Evolutionary conservation across 2,888 invertebrate genomes (phyloP).

Genomic region (Acleris cristana): DNA sequence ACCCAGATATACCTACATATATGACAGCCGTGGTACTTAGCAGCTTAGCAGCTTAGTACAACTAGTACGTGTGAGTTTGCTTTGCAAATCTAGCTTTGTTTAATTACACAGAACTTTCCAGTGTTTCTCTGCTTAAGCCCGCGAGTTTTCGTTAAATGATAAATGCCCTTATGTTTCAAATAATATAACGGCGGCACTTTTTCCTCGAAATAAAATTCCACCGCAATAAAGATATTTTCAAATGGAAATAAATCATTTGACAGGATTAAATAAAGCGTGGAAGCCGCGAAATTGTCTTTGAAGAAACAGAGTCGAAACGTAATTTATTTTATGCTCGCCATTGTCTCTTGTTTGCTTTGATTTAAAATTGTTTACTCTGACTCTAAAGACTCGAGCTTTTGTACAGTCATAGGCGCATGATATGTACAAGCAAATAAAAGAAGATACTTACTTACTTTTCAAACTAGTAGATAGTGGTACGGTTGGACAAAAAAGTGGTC

Average conservation of each 20-base stretch:
- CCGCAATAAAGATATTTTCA: slow-evolving; percentile 33
- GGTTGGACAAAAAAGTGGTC: too few relatives aligned
- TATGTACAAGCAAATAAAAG: too few relatives aligned
- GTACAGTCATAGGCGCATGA: too few relatives aligned
- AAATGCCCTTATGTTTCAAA: slow-evolving; percentile 23
- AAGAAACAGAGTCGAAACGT: slow-evolving; percentile 27
- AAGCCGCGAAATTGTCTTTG: slow-evolving; percentile 35
- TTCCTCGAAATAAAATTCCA: slow-evolving; percentile 30
- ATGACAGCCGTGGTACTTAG: too few relatives aligned
- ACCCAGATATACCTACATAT: too few relatives aligned
- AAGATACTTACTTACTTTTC: too few relatives aligned
- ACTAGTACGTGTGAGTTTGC: slow-evolving; percentile 3
- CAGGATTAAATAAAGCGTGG: slow-evolving; percentile 37
- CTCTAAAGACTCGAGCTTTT: neutral
- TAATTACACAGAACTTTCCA: neutral
- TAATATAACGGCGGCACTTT: slow-evolving; percentile 15
- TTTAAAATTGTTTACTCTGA: slow-evolving; percentile 24
- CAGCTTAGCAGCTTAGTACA: too few relatives aligned
- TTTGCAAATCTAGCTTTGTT: slow-evolving; percentile 13
- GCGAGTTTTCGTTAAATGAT: slow-evolving; percentile 24
- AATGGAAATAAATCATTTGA: slow-evolving; percentile 40
- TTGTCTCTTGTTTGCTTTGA: slow-evolving; percentile 34
- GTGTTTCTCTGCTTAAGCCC: neutral
- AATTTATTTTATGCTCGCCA: slow-evolving; percentile 33
- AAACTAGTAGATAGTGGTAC: too few relatives aligned